Evolutionary conservation across 2,797 vertebrate species (phyloP).

Genomic region (Alfaro cultratus): DNA sequence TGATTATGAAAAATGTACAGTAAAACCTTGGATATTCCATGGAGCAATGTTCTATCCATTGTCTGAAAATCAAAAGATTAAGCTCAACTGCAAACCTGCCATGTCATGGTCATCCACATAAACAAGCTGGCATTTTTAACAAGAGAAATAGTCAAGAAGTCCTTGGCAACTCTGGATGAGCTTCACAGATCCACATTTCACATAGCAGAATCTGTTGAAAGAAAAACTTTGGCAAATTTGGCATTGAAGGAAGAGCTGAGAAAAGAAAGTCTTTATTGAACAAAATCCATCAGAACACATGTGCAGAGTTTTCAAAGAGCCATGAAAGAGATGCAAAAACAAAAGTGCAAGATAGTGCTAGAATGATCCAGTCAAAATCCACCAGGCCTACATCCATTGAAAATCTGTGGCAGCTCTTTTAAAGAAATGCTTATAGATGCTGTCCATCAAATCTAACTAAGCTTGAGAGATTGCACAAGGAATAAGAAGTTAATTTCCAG

Average conservation of each 20-base stretch:
- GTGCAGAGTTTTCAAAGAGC: background rate
- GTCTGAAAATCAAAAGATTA: background rate
- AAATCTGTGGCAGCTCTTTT: background rate
- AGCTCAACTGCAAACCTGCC: background rate
- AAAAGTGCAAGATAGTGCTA: background rate
- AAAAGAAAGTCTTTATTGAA: background rate
- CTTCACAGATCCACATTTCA: background rate
- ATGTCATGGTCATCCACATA: background rate
- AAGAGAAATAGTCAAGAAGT: background rate
- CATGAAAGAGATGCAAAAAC: background rate
- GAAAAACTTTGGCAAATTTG: background rate
- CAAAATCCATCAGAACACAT: background rate
- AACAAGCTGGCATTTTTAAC: background rate
- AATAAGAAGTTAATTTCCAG: background rate
- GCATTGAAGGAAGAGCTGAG: background rate
- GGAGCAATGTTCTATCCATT: background rate
- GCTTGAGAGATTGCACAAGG: background rate
- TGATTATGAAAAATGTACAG: background rate
- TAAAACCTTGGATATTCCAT: background rate
- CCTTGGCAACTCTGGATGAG: background rate
- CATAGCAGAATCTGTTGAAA: background rate
- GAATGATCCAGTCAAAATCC: background rate
- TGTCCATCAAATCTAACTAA: background rate
- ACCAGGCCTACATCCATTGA: background rate
- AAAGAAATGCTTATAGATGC: background rate